These are phyloP conservation scores for Myotis findleyi DNA, from an alignment of 2,797 vertebrate genomes.

Conservation along the genomic window DNA sequence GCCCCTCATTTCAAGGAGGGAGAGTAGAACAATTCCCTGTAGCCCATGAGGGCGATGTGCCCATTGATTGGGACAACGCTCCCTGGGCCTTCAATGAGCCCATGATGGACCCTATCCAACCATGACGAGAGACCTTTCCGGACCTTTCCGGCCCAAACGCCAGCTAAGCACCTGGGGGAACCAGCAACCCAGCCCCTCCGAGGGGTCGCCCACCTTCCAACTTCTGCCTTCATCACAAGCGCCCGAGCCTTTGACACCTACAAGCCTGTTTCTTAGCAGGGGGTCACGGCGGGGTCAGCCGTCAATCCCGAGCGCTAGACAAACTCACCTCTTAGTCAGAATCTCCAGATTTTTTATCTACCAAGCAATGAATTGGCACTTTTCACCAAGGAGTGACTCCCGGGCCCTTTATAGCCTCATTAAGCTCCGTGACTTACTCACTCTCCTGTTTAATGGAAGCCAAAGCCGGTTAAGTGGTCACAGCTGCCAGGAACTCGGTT, in stretches of 20 bases:
- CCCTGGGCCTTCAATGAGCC: background rate
- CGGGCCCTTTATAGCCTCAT: constrained; percentile 52
- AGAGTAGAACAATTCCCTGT: background rate
- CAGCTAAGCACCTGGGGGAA: background rate
- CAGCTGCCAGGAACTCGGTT: constrained; percentile 78
- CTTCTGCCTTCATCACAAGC: background rate
- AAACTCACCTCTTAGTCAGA: constrained; percentile 56
- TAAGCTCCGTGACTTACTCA: constrained; percentile 77
- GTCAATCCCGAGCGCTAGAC: background rate
- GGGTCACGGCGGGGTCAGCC: constrained; percentile 60
- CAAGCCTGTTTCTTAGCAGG: background rate
- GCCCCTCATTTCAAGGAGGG: background rate
- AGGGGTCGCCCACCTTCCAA: background rate
- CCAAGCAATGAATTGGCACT: constrained; percentile 70
- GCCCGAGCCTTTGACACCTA: background rate
- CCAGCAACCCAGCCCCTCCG: fast-evolving
- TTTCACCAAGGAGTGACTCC: constrained; percentile 38
- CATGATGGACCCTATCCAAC: too few species aligned
- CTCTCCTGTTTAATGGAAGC: constrained; percentile 74
- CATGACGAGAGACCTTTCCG: background rate
- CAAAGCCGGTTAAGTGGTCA: constrained; percentile 75
- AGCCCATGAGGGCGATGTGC: background rate
- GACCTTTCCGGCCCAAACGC: background rate
- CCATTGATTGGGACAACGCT: background rate
- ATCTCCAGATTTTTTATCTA: constrained; percentile 62